Evolutionary conservation across 2,113 vertebrate species (phyloP).

Genomic region (Lathamus discolor): DNA sequence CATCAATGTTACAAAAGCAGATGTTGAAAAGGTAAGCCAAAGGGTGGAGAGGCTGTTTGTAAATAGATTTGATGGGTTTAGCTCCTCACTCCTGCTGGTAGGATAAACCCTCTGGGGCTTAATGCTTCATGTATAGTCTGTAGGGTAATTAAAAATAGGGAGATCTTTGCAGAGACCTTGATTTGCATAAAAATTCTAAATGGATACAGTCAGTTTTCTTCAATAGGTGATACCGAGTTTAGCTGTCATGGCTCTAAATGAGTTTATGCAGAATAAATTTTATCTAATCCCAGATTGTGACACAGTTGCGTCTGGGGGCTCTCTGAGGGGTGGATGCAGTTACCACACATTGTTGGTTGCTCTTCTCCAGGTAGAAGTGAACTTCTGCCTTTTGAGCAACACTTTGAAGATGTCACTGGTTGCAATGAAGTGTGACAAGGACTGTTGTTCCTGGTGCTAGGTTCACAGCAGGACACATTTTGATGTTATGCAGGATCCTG

Average conservation of each 20-base stretch:
- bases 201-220: neutral
- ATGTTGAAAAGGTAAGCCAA: constrained; percentile 91
- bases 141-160: neutral
- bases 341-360: fast-evolving
- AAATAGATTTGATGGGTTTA: neutral
- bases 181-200: neutral
- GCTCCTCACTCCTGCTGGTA: neutral
- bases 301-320: neutral
- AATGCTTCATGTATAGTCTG: neutral
- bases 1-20: constrained; percentile 98
- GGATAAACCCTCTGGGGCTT: neutral
- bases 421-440: neutral
- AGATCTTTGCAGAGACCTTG: neutral
- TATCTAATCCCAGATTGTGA: neutral
- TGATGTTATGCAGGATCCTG: neutral
- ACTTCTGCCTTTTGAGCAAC: neutral
- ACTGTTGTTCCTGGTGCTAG: neutral
- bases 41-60: neutral
- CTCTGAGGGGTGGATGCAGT: neutral
- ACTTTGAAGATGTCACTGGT: neutral
- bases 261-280: neutral
- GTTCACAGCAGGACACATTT: neutral
- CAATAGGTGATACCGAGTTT: neutral
- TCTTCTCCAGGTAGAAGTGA: neutral
- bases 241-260: neutral